Evolutionary conservation across 2,113 vertebrate genomes (phyloP).

Genomic region (Butorides virescens): DNA sequence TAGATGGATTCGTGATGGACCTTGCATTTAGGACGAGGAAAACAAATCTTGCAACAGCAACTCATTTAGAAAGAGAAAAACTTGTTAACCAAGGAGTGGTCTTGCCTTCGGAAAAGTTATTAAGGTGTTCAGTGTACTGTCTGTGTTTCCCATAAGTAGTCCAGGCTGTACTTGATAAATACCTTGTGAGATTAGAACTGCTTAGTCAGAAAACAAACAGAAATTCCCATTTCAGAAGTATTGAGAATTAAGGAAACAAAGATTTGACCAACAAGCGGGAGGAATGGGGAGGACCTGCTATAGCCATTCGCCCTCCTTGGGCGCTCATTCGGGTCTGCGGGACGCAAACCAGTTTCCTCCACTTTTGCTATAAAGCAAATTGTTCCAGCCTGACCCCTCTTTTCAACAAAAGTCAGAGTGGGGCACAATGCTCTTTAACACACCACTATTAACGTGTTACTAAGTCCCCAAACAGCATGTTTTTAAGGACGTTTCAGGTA

Average conservation of each 20-base stretch:
- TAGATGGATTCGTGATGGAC: background rate
- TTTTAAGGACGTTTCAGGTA: background rate
- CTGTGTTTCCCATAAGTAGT: background rate
- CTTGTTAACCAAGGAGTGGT: background rate
- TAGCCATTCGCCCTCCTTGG: background rate
- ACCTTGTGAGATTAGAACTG: background rate
- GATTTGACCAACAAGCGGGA: background rate
- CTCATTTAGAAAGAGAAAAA: background rate
- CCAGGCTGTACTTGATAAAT: background rate
- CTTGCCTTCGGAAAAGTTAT: background rate
- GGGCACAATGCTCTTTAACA: background rate
- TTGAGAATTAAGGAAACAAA: rapidly evolving
- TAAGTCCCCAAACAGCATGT: background rate
- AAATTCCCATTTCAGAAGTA: background rate
- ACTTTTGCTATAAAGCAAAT: background rate
- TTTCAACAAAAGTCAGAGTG: background rate
- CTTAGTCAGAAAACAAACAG: background rate
- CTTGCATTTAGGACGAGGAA: background rate
- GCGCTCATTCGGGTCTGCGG: background rate
- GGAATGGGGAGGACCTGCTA: background rate
- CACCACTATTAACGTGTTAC: background rate
- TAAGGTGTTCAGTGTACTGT: background rate
- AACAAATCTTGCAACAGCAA: background rate
- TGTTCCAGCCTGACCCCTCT: background rate
- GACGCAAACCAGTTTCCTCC: background rate